phyloP scores from a whole-genome alignment of 2,113 vertebrate genomes.

The Aleadryas rufinucha region DNA sequence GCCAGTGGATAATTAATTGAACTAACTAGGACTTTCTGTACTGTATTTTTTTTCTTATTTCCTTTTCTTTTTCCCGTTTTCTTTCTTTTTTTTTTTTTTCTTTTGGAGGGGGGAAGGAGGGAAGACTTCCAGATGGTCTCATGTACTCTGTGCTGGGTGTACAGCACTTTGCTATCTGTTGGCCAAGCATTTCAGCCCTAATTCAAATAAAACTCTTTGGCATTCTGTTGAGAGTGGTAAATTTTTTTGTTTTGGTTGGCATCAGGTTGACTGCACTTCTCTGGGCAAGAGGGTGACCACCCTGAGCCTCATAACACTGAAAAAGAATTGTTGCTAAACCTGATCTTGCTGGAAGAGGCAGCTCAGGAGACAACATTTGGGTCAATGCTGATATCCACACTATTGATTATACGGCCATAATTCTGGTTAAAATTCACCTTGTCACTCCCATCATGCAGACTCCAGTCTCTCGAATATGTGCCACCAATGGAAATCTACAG shows the following conservation, averaged over 20 bases:
- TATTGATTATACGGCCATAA: not conserved
- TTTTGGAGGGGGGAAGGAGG: not conserved
- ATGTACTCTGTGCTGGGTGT: not conserved
- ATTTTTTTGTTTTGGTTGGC: not conserved
- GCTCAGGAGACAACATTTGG: not conserved
- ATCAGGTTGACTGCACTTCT: not conserved
- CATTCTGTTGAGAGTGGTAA: not conserved
- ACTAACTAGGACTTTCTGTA: constrained; percentile 53
- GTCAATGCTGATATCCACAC: not conserved
- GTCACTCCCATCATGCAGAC: not conserved
- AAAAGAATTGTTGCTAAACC: not conserved
- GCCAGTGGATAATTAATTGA: constrained; percentile 71
- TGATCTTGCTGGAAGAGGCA: not conserved
- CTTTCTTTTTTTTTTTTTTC: not conserved
- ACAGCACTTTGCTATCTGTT: not conserved
- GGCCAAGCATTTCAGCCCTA: not conserved
- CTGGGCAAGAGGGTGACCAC: not conserved
- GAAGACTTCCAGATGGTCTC: not conserved
- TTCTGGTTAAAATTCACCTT: not conserved
- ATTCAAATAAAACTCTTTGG: not conserved
- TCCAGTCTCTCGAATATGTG: not conserved
- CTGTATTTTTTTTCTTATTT: not conserved
- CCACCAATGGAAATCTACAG: not conserved
- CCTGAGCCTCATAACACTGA: not conserved
- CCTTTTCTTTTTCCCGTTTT: not conserved